Conservation (phyloP, 2,113 vertebrate genomes). For the Mesocricetus auratus region DNA sequence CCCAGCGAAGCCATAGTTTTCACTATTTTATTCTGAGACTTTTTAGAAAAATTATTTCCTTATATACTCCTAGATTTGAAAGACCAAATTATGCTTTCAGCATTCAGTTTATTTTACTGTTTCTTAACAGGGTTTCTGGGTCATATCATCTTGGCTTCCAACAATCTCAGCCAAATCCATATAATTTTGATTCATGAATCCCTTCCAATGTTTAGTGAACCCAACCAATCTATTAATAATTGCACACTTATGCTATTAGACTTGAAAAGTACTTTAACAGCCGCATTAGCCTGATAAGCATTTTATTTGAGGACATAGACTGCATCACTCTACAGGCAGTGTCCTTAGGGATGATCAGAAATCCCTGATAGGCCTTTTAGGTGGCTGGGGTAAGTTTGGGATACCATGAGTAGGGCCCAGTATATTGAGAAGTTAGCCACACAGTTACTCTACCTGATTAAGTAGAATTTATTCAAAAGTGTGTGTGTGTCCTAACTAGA, state of each 20-base stretch:
- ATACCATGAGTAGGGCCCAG: not conserved
- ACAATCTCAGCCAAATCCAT: not conserved
- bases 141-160: conserved; percentile 42
- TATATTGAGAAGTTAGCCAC: not conserved
- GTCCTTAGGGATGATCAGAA: not conserved
- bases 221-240: not conserved
- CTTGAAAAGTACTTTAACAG: conserved; percentile 35
- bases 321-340: not conserved
- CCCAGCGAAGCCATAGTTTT: conserved; percentile 27
- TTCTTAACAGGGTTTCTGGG: conserved; percentile 4
- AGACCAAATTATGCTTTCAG: conserved; percentile 40
- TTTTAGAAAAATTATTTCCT: conserved; percentile 61
- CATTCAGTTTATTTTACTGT: conserved; percentile 48
- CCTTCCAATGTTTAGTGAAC: conserved; percentile 8
- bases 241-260: not conserved
- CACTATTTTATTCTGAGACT: conserved; percentile 59
- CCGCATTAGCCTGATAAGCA: not conserved
- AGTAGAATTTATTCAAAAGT: conserved; percentile 28
- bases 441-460: not conserved
- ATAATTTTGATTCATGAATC: conserved; percentile 36
- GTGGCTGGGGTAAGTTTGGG: not conserved
- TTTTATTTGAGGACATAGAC: conserved; percentile 17
- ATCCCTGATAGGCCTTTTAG: not conserved
- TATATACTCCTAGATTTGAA: conserved; percentile 12
- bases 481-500: not conserved